Base-by-base conservation (phyloP, 1,140 invertebrate genomes). In the Scaptomyza montana region DNA sequence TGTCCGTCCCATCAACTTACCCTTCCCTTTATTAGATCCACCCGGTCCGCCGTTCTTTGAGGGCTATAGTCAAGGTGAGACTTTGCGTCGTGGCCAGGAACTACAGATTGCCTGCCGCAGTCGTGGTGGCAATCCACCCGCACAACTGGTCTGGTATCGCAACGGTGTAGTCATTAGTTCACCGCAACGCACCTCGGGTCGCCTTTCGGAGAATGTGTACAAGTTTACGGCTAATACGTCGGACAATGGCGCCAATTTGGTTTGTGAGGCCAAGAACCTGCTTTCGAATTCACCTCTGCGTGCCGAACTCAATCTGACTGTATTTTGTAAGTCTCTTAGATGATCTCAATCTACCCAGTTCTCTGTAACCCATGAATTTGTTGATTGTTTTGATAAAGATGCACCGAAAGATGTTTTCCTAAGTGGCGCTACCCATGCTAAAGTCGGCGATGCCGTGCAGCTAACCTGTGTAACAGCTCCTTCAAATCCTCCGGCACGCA, bases 51-150 rank as follows among this genome's bases (percentile, higher is more conserved):
- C 98, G 4, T 97, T 97, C 92, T 99, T 99, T 77, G 96, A 97
- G 78, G 98, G 98, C 0, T 98, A 99, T 91, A 95, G 95, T 5
- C 95, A 96, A 84, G 97, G 96, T 0, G 97, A 98, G 89, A 96
- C 95, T 0, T 94, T 99, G 3, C 94, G 96, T 33, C 94, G 97
- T 50, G 98, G 97, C 0, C 97, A 98, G 92, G 96, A 95, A 55
- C 93, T 99, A 4, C 97, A 97, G 66, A 93, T 99, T 64, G 95
- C 96, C 33, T 99, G 98, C 92, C 94, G 96, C 76, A 98, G 98
- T 43, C 94, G 96, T n/a, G 98, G 98, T 21, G 98, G 98, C 2
- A 99, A 99, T 94, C 98, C 98, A 13, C 95, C 98, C 10, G 97
- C 98, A 5, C 96, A 98, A 89, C 94, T 99, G 5, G 95, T 98